phyloP scores from a whole-genome alignment of 2,113 vertebrate genomes.

The Tetraodon nigroviridis region DNA sequence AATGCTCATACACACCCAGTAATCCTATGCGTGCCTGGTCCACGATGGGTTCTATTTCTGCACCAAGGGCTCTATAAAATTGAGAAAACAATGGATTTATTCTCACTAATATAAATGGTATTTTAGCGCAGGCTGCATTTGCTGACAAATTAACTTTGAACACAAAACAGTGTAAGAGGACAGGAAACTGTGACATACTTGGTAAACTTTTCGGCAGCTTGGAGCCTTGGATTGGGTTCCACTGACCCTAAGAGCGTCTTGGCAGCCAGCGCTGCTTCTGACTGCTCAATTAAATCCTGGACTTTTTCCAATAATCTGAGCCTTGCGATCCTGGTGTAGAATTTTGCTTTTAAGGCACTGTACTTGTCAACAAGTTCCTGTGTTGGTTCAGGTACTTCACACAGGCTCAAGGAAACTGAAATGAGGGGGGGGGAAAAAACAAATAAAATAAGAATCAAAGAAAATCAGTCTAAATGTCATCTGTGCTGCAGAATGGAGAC shows the following conservation, averaged over 20 bases:
- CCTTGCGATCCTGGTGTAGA: constrained; percentile 1
- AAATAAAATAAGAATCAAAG: too few relatives aligned
- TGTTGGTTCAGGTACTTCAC: constrained; percentile 27
- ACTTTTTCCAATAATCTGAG: too few relatives aligned
- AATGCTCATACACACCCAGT: constrained; percentile 60
- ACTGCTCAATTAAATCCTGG: too few relatives aligned
- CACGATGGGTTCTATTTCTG: constrained; percentile 50
- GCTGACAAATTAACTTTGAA: constrained; percentile 1
- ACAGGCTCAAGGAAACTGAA: constrained; percentile 70
- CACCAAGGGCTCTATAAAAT: constrained; percentile 45
- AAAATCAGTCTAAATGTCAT: too few relatives aligned
- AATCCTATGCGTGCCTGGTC: constrained; percentile 41
- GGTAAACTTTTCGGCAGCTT: too few relatives aligned
- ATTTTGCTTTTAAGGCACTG: constrained; percentile 21
- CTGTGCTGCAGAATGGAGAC: background rate
- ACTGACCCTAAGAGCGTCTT: too few relatives aligned
- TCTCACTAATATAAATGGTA: too few relatives aligned
- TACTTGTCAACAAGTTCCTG: constrained; percentile 69
- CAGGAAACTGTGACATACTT: background rate
- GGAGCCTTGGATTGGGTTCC: too few relatives aligned
- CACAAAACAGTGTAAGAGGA: background rate
- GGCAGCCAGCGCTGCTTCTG: too few relatives aligned
- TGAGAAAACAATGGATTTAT: background rate
- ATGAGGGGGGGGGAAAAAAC: background rate
- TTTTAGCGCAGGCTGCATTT: background rate